Conservation (phyloP, 2,888 invertebrate genomes). For the Anagyrus pseudococci region DNA sequence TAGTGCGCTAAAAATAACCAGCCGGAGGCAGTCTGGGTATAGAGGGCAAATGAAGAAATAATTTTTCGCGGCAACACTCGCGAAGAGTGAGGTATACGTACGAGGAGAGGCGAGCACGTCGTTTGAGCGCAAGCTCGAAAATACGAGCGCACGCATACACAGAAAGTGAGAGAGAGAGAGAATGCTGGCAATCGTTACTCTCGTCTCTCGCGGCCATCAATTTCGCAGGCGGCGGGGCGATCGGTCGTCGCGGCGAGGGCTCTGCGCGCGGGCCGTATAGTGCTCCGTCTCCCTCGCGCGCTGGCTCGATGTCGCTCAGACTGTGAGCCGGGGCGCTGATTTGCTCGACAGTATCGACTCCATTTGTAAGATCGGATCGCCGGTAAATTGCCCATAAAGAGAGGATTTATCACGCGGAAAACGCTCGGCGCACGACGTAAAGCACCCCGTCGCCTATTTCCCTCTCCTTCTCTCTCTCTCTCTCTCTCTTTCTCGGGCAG, state of each 20-base stretch:
- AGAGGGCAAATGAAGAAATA: conserved; percentile 26
- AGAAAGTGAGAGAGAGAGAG: too few species aligned
- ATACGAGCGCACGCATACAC: too few species aligned
- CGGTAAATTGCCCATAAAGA: conserved; percentile 24
- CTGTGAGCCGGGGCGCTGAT: conserved; percentile 26
- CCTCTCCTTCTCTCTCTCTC: background rate
- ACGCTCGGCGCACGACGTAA: conserved; percentile 9
- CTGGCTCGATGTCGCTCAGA: too few species aligned
- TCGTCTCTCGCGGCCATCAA: conserved; percentile 19
- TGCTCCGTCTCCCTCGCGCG: too few species aligned
- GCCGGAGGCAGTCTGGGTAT: background rate
- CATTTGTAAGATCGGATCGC: conserved; percentile 36
- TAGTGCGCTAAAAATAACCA: too few species aligned
- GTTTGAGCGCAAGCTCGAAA: too few species aligned
- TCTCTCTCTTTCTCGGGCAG: background rate
- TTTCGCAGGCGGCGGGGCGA: too few species aligned
- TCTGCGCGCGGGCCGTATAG: too few species aligned
- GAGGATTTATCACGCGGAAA: conserved; percentile 29
- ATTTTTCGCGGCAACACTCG: conserved; percentile 9
- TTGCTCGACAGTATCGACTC: conserved; percentile 34
- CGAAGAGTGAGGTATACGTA: too few species aligned
- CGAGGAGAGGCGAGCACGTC: too few species aligned
- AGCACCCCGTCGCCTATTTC: conserved; percentile 16
- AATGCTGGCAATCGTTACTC: conserved; percentile 14
- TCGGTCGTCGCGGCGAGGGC: too few species aligned